Evolutionary conservation across 2,797 vertebrate genomes (phyloP).

Genomic region (Pelodytes ibericus): DNA sequence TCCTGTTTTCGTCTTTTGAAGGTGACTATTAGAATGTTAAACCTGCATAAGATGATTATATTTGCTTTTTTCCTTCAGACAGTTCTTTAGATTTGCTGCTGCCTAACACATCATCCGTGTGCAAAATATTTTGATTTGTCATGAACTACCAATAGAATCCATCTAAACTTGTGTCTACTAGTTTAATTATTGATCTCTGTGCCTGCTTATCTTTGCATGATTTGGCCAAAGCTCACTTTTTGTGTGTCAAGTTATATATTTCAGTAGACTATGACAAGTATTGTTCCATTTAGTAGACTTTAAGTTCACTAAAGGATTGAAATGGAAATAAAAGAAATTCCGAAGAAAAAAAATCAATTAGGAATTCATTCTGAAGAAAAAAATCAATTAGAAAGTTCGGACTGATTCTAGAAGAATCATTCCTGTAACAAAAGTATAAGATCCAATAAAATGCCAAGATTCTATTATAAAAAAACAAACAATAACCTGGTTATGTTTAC

Average conservation of each 20-base stretch:
- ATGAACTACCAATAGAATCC: slow-evolving; percentile 13
- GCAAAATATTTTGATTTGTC: slow-evolving; percentile 24
- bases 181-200: slow-evolving; percentile 25
- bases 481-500: no score
- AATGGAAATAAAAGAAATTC: no score
- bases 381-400: no score
- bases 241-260: not conserved
- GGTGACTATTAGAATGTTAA: slow-evolving; percentile 43
- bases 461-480: no score
- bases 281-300: no score
- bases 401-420: no score
- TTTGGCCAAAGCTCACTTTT: not conserved
- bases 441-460: no score
- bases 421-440: no score
- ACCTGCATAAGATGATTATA: slow-evolving; percentile 17
- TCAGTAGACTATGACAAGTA: not conserved
- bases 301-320: no score
- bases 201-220: not conserved
- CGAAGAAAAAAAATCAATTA: no score
- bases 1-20: slow-evolving; percentile 31
- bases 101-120: slow-evolving; percentile 1
- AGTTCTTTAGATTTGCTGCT: slow-evolving; percentile 1
- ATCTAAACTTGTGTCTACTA: slow-evolving; percentile 21
- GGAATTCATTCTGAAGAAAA: no score
- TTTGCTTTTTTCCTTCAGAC: slow-evolving; percentile 15